Base-by-base conservation (phyloP, 2,113 vertebrate species). In the Penelope pileata region DNA sequence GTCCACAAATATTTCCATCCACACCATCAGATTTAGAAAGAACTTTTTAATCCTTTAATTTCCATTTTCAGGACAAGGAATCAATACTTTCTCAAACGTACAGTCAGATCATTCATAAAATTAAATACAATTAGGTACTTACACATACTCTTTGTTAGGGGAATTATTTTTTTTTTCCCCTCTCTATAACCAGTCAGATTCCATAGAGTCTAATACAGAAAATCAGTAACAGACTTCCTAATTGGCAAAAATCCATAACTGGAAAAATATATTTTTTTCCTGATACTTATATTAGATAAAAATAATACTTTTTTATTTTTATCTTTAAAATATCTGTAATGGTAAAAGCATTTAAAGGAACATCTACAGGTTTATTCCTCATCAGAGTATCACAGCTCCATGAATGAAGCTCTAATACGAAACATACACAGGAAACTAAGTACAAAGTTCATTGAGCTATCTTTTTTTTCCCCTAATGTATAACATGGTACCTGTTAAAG, bases 401-500 rank as follows among this genome's bases (percentile, higher is more conserved):
- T 6, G 3, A 91, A 86, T 30, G 5, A 12, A 58, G 40, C 18
- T n/a, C 23, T 13, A 80, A 54, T n/a, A 73, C 3, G 26, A 80
- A 83, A 74, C 58, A 23, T 50, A 81, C 72, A 10, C 11, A n/a
- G 7, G 27, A 72, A 54, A 75, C 83, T 66, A 67, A 48, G 12
- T 40, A 32, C 58, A 73, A 40, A 5, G 40, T 81, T 40, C 68
- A 19, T 19, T 82, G 45, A 78, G 29, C 24, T 80, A 18, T 27
- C 14, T 70, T 23, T 24, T 76, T 38, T 68, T 7, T 7, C 11
- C 21, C 66, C 6, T 19, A 30, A 26, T 6, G 5, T 83, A 47
- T 16, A 81, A 11, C 8, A 42, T 18, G 89, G 72, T 97, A 99
- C 99, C 99, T 99, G 98, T 99, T 99, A 96, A 99, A 99, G 96